These are phyloP conservation scores for Lithophane semibrunnea DNA, from an alignment of 2,888 invertebrate genomes.

Conservation along the genomic window DNA sequence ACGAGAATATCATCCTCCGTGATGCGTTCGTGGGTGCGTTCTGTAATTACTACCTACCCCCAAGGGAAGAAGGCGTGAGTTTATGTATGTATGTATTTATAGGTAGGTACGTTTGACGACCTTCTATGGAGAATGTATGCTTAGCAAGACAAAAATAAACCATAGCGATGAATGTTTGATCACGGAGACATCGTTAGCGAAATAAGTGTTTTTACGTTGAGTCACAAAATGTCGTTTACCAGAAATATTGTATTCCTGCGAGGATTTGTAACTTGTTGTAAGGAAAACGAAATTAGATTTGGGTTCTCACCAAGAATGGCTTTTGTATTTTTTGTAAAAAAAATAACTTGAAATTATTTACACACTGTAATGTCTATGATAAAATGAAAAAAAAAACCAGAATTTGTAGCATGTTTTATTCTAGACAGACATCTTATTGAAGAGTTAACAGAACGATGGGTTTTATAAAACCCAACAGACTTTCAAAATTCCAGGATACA, in stretches of 20 bases:
- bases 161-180: constrained; percentile 23
- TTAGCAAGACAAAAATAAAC: constrained; percentile 31
- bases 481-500: not conserved
- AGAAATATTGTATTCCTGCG: not conserved
- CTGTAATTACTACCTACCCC: too few species aligned
- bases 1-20: too few species aligned
- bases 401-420: not conserved
- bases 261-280: not conserved
- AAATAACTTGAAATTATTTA: too few species aligned
- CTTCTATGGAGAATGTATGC: constrained; percentile 5
- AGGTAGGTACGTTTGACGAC: not conserved
- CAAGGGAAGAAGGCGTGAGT: too few species aligned
- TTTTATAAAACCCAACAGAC: not conserved
- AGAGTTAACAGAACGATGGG: not conserved
- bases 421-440: not conserved
- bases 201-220: constrained; percentile 4
- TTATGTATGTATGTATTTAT: too few species aligned
- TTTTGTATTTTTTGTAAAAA: not conserved
- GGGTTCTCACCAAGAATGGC: not conserved
- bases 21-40: too few species aligned
- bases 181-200: constrained; percentile 30
- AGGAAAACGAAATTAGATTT: not conserved
- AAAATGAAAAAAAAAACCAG: too few species aligned
- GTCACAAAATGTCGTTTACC: constrained; percentile 4
- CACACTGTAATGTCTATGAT: too few species aligned